A percentile compares a stretch with the other conserved stretches of the same genome.
These are phyloP conservation scores for Arothron firmamentum DNA, from an alignment of 2,113 vertebrate species.

Conservation along the genomic window DNA sequence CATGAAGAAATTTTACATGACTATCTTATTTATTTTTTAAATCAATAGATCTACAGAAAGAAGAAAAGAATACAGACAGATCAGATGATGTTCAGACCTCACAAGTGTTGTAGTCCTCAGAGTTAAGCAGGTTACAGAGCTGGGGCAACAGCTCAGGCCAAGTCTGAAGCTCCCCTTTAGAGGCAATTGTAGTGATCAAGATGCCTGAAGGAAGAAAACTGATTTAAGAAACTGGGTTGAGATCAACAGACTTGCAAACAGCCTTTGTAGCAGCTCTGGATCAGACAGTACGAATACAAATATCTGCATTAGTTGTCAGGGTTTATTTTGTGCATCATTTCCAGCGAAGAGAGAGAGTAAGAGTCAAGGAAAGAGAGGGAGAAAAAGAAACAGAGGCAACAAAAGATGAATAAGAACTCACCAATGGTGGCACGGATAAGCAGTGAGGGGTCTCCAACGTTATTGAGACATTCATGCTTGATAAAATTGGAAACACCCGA, in stretches of 20 bases:
- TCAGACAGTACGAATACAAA: conserved; percentile 72
- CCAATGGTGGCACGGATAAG: conserved; percentile 94
- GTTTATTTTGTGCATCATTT: conserved; percentile 55
- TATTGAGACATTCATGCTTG: conserved; percentile 93
- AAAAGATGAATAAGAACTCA: conserved; percentile 27
- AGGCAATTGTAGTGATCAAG: conserved; percentile 92
- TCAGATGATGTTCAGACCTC: conserved; percentile 75
- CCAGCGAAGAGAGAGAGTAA: conserved; percentile 17
- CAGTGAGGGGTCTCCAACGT: conserved; percentile 88
- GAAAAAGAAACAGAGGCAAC: background rate
- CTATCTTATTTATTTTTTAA: background rate
- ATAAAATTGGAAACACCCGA: conserved; percentile 88
- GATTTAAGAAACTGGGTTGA: background rate
- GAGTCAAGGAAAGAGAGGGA: background rate
- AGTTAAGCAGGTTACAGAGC: conserved; percentile 93
- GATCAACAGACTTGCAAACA: accelerated
- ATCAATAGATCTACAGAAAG: background rate
- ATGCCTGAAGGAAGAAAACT: conserved; percentile 74
- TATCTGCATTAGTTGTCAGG: conserved; percentile 50
- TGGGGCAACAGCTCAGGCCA: conserved; percentile 94
- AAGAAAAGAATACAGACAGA: background rate
- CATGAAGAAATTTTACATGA: background rate
- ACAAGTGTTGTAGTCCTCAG: conserved; percentile 95
- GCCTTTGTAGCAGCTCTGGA: conserved; percentile 34
- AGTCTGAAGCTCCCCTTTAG: conserved; percentile 92